Percentiles rank a stretch among this genome's conserved stretches.
These are phyloP conservation scores for Gnatocerus cornutus DNA, from an alignment of 2,888 invertebrate species.

Conservation along the genomic window DNA sequence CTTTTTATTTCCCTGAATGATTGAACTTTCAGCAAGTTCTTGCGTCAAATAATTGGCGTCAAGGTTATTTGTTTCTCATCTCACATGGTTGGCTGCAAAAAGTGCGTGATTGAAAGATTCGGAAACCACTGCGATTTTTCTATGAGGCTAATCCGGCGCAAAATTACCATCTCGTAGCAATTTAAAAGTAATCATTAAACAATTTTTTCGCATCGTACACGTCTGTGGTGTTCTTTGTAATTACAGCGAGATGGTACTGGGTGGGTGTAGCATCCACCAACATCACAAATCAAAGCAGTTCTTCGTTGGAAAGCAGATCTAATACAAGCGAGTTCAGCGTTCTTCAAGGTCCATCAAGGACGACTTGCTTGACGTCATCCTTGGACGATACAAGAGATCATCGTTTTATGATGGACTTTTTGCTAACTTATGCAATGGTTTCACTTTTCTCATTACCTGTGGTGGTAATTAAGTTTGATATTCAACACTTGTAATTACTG, in stretches of 20 bases:
- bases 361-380: conserved; percentile 42
- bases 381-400: conserved; percentile 22
- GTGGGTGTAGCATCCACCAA: conserved; percentile 41
- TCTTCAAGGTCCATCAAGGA: conserved; percentile 51
- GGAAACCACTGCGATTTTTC: conserved; percentile 6
- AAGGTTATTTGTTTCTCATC: not conserved
- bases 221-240: conserved; percentile 18
- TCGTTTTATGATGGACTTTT: conserved; percentile 16
- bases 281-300: conserved; percentile 12
- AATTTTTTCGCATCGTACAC: conserved; percentile 27
- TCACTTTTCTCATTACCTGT: conserved; percentile 17
- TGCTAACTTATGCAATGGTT: conserved; percentile 24
- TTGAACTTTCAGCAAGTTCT: not conserved
- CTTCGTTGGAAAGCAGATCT: conserved; percentile 2
- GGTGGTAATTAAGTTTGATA: conserved; percentile 23
- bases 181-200: conserved; percentile 22
- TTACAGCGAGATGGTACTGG: conserved; percentile 22
- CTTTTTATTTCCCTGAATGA: not conserved
- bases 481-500: conserved; percentile 12
- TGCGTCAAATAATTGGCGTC: not conserved
- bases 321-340: conserved; percentile 41
- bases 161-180: conserved; percentile 22
- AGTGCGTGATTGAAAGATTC: conserved; percentile 9
- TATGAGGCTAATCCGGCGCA: conserved; percentile 29
- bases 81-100: not conserved